phyloP scores from a whole-genome alignment of 1,140 invertebrate genomes.

The Harpegnathos saltator region DNA sequence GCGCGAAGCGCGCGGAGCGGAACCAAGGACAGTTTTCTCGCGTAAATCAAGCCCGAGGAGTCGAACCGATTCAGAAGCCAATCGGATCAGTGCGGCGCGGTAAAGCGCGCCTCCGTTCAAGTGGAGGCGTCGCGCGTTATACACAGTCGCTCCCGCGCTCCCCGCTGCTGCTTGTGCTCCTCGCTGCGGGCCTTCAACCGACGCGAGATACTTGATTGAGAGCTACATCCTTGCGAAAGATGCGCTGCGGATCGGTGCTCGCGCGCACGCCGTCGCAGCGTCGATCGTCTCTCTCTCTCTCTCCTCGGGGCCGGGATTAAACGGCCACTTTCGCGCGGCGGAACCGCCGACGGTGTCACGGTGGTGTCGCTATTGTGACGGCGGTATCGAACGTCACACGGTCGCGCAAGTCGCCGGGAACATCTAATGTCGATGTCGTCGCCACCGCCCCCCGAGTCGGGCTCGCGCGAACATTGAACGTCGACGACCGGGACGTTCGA shows the following conservation, averaged over 20 bases:
- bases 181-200: too few species aligned
- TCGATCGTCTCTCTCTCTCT: slow-evolving; percentile 7
- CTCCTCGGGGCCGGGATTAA: slow-evolving; percentile 50
- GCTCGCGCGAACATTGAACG: slow-evolving; percentile 4
- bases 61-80: too few species aligned
- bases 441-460: neutral
- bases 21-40: too few species aligned
- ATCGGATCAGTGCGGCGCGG: too few species aligned
- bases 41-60: too few species aligned
- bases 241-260: neutral
- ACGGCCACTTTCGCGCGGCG: neutral
- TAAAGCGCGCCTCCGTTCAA: too few species aligned
- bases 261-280: neutral
- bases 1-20: too few species aligned
- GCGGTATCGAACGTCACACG: slow-evolving; percentile 24
- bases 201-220: too few species aligned
- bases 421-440: neutral
- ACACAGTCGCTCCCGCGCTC: too few species aligned
- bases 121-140: too few species aligned
- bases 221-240: slow-evolving; percentile 11
- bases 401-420: neutral
- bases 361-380: slow-evolving; percentile 27
- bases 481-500: neutral
- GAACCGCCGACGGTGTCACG: neutral
- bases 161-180: too few species aligned